A percentile compares a stretch with the other conserved stretches of the same genome.
Conservation (phyloP, 2,888 invertebrate species). For the Gonocerus acuteangulatus region DNA sequence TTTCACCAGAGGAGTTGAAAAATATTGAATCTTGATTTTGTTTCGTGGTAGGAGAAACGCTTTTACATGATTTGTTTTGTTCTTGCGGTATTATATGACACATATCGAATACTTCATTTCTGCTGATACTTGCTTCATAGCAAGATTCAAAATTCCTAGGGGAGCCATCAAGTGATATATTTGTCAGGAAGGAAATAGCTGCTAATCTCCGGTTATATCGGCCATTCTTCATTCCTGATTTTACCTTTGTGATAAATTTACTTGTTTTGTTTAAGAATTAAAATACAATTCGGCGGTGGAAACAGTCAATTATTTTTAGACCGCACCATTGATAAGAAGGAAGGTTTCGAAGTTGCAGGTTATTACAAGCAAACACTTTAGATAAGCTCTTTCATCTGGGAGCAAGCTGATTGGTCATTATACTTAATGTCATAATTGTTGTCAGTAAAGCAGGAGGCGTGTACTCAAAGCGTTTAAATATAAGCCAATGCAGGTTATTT, state of each 20-base stretch:
- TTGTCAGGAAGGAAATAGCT: conserved; percentile 87
- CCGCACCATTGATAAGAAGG: no score
- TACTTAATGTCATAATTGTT: no score
- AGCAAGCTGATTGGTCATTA: no score
- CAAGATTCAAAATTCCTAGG: conserved; percentile 17
- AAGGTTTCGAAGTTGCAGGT: no score
- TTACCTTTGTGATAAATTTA: no score
- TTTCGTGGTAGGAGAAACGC: conserved; percentile 28
- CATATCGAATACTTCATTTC: conserved; percentile 9
- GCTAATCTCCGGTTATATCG: conserved; percentile 61
- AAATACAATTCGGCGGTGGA: no score
- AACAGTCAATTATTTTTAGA: no score
- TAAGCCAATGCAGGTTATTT: conserved; percentile 10
- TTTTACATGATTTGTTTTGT: conserved; percentile 4
- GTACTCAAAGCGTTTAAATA: neutral
- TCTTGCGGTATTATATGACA: neutral
- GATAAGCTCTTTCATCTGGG: no score
- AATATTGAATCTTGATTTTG: conserved; percentile 25
- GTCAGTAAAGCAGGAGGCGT: no score
- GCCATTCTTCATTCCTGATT: conserved; percentile 7
- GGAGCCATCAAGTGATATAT: conserved; percentile 86
- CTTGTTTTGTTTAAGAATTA: no score
- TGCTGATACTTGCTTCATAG: neutral
- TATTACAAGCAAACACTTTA: no score
- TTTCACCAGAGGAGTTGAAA: conserved; percentile 30